Base-by-base conservation (phyloP, 2,888 invertebrate genomes). In the Metallyticus violacea region DNA sequence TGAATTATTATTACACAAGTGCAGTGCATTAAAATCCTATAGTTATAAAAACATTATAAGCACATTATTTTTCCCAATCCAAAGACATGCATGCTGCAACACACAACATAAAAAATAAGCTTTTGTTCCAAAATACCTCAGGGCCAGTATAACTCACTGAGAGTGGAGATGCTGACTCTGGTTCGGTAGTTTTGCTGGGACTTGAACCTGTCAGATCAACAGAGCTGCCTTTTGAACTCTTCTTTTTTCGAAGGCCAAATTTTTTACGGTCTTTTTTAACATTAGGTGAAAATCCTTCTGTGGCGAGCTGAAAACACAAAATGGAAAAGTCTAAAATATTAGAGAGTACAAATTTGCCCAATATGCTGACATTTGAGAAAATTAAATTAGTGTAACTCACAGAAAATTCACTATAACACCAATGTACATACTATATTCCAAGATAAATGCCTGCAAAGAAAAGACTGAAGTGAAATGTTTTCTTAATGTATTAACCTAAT, bases 221-320 rank as follows among this genome's bases (percentile, higher is more conserved):
- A 28, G 94, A 94, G 9, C 94, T 94, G 87, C 94, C 94, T 89
- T 94, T 95, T 89, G 92, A 93, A 85, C 90, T 94, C 89, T 95
- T 95, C 91, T 95, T 95, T 92, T 95, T 95, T 87, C 95, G 93
- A 40, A 95, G 92, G 0, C 95, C 95, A 90, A 95, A 95, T 90
- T 95, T 95, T 90, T 94, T 94, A 1, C 95, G 92, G 89, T 95
- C 95, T 90, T 95, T 95, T 91, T 95, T 95, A 6, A 95, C 94
- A 90, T 93, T 94, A 0, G 95, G 94, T 0, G 94, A 94, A 3
- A 93, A 93, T 86, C 94, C 94, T 89, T 94, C 94, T 85, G 93
- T 86, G 29, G 79, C 25, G n/a, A 86, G 77, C 87, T 86, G 86
- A 25, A 84, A 62, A 62, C n/a, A 62, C 22, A 62, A 62, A 62